Evolutionary conservation across 2,797 vertebrate species (phyloP).

Genomic region (Aldrovandia affinis): DNA sequence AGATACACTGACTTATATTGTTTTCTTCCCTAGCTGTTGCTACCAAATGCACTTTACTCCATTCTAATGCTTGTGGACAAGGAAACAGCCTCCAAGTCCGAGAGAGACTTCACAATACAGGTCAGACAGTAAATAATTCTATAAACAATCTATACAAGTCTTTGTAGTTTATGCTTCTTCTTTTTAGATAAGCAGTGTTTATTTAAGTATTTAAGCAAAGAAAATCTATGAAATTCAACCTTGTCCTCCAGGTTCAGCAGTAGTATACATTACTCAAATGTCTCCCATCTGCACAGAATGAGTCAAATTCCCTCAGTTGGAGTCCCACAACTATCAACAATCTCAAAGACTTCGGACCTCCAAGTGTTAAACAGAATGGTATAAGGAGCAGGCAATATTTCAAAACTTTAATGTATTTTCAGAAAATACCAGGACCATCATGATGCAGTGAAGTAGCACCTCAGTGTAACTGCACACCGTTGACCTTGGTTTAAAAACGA

Average conservation of each 20-base stretch:
- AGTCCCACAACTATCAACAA: neutral
- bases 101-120: constrained; percentile 74
- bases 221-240: neutral
- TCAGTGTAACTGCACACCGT: neutral
- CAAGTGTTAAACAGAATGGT: neutral
- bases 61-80: constrained; percentile 80
- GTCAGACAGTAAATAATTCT: constrained; percentile 57
- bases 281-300: neutral
- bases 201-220: neutral
- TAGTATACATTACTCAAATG: neutral
- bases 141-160: neutral
- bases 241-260: neutral
- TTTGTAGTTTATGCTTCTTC: neutral
- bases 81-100: constrained; percentile 72
- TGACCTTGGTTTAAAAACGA: constrained; percentile 1
- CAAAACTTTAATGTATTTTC: neutral
- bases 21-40: constrained; percentile 61
- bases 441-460: neutral
- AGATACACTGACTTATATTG: neutral
- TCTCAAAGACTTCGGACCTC: neutral
- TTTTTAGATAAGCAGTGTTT: neutral
- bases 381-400: neutral
- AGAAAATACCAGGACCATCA: neutral
- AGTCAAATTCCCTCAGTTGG: neutral
- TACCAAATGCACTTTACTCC: constrained; percentile 79